Evolutionary conservation across 2,113 vertebrate genomes (phyloP), one percentile per base, ranked within the genome.

Genomic region (Podarcis cretensis): DNA sequence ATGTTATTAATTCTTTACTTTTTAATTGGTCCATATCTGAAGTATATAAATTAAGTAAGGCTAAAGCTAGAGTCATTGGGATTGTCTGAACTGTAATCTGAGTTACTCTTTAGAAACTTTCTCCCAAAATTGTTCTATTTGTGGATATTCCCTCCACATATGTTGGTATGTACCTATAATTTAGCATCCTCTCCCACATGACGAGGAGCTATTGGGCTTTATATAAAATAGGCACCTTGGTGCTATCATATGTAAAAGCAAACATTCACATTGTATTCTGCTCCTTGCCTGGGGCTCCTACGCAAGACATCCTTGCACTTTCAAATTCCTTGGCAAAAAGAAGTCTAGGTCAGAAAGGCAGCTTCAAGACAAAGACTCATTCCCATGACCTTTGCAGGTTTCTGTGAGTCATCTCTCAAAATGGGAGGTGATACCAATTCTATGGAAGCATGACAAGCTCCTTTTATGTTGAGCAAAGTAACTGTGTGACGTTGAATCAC

Each of bases 401-500:
- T 77, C 75, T 69, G 2, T 78, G 81, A 84, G 73, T 89, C 74
- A 84, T 27, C 32, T 63, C 20, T 78, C n/a, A 84, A 84, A 81
- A 69, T 23, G 43, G 13, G 21, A 37, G 63, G 81, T 54, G 81
- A 84, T n/a, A 89, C 74, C 30, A 54, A 88, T 40, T 68, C 43
- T 25, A n/a, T 4, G 6, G 5, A 57, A 25, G 85, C 75, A 32
- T n/a, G 30, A 88, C 18, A 32, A 8, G 12, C 25, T 88, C 30
- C 30, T 35, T 48, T 76, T 2, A 57, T 21, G 13, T 57, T 37
- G 25, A 21, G 37, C 23, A 68, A 74, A 85, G 63, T 43, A 43
- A 21, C 10, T 12, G 40, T 32, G 40, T 43, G 54, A 54, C 48
- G 40, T 37, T 74, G 48, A 73, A 2, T n/a, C 73, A 74, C 32